A percentile compares a stretch with the other conserved stretches of the same genome.
phyloP scores from a whole-genome alignment of 1,140 invertebrate species.

The Branchinecta lynchi region DNA sequence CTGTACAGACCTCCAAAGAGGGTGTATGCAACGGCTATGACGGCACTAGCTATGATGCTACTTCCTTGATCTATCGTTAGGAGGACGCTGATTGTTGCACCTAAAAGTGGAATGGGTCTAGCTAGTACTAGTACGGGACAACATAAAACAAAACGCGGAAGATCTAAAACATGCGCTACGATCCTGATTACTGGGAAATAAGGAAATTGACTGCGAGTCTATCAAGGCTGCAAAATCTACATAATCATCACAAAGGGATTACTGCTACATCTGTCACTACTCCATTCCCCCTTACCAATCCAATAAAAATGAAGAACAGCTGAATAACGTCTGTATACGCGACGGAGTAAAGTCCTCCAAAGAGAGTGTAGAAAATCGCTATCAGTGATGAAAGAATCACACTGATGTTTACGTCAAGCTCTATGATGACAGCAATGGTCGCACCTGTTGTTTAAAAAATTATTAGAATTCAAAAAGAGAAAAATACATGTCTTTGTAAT shows the following conservation, averaged over 20 bases:
- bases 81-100: conserved; percentile 87
- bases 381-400: conserved; percentile 90
- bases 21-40: conserved; percentile 91
- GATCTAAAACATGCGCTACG: no score
- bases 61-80: conserved; percentile 82
- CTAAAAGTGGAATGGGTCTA: conserved; percentile 31
- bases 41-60: conserved; percentile 84
- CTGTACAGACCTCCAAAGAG: conserved; percentile 95
- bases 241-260: no score
- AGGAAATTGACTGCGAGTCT: no score
- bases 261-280: no score
- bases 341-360: conserved; percentile 93
- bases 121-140: no score
- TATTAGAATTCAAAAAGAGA: no score
- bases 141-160: no score
- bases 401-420: conserved; percentile 78
- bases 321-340: conserved; percentile 98
- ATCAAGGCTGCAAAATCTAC: no score
- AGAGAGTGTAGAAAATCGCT: conserved; percentile 91
- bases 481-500: no score
- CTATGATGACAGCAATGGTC: conserved; percentile 87
- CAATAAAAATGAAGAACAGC: conserved; percentile 94
- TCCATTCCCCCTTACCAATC: conserved; percentile 46
- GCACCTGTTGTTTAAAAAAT: conserved; percentile 43
- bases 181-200: no score